Percentiles rank a stretch among this genome's conserved stretches.
These are phyloP conservation scores for Drosophila prolongata DNA, from an alignment of 2,888 invertebrate species.

Conservation along the genomic window DNA sequence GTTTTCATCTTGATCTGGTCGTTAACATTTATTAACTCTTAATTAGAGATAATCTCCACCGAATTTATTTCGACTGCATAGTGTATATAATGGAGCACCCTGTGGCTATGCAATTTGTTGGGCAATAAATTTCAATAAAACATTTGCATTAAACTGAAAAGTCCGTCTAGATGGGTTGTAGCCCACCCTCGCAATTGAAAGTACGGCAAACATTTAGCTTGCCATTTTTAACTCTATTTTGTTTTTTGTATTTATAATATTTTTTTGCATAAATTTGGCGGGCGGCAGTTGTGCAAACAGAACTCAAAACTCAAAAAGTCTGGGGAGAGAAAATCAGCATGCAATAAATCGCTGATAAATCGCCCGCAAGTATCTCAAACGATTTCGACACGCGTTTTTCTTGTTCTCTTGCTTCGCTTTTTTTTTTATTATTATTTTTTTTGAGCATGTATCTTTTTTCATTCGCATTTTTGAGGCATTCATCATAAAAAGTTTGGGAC, in stretches of 20 bases:
- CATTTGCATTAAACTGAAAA: constrained; percentile 23
- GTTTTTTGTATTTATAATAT: constrained; percentile 26
- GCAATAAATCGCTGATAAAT: constrained; percentile 64
- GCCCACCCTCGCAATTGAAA: constrained; percentile 34
- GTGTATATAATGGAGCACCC: constrained; percentile 29
- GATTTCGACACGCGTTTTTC: constrained; percentile 61
- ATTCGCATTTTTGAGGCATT: constrained; percentile 64
- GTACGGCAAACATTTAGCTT: constrained; percentile 51
- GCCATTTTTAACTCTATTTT: constrained; percentile 48
- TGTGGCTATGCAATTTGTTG: constrained; percentile 42
- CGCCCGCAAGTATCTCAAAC: constrained; percentile 59
- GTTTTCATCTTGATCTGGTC: constrained; percentile 20
- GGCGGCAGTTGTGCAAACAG: constrained; percentile 66
- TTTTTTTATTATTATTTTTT: constrained; percentile 12
- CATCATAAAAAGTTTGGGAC: constrained; percentile 54
- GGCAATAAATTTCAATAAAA: constrained; percentile 29
- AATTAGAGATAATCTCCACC: constrained; percentile 40
- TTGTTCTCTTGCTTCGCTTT: constrained; percentile 18
- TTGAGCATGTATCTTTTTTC: constrained; percentile 19
- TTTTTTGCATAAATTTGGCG: constrained; percentile 45
- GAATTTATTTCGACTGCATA: constrained; percentile 28
- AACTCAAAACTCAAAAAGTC: constrained; percentile 35
- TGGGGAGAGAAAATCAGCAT: constrained; percentile 30
- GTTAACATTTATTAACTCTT: constrained; percentile 37
- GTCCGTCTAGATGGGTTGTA: constrained; percentile 3